Percentiles rank a stretch among this genome's conserved stretches.
Conservation (phyloP, 2,888 invertebrate genomes). For the Artemia sinica region DNA sequence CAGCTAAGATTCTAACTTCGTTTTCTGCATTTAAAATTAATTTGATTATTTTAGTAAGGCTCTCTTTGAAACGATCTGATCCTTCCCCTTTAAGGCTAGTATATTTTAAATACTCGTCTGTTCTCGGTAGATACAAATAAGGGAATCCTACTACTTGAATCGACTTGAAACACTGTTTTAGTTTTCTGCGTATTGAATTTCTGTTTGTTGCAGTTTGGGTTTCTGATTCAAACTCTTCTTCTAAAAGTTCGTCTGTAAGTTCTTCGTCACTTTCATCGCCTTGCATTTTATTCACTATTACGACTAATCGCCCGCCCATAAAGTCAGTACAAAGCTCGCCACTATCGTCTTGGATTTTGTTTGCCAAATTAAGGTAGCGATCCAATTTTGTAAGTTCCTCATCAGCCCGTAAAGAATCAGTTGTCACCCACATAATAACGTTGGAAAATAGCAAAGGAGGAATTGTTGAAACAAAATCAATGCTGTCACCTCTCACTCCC, state of each 20-base stretch:
- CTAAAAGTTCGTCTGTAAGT: background rate
- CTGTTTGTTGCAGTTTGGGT: background rate
- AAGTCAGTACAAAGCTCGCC: background rate
- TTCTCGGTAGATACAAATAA: background rate
- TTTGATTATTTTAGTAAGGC: background rate
- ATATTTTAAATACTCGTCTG: background rate
- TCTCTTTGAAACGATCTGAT: background rate
- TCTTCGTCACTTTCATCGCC: background rate
- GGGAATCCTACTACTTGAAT: background rate
- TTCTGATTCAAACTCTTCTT: constrained; percentile 10
- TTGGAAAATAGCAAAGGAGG: constrained; percentile 1
- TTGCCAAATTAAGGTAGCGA: background rate
- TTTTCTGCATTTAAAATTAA: background rate
- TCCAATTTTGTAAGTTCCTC: background rate
- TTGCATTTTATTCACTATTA: constrained; percentile 1
- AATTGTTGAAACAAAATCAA: background rate
- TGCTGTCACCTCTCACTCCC: background rate
- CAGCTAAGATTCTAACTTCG: background rate
- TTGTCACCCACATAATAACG: background rate
- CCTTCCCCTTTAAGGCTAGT: background rate
- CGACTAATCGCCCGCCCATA: background rate
- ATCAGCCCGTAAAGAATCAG: background rate
- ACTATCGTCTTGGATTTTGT: background rate
- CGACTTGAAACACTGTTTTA: background rate
- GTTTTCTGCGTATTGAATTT: background rate